A percentile compares a stretch with the other conserved stretches of the same genome.
Conservation (phyloP, 2,113 vertebrate genomes). For the Telmatochromis brachygnathus region DNA sequence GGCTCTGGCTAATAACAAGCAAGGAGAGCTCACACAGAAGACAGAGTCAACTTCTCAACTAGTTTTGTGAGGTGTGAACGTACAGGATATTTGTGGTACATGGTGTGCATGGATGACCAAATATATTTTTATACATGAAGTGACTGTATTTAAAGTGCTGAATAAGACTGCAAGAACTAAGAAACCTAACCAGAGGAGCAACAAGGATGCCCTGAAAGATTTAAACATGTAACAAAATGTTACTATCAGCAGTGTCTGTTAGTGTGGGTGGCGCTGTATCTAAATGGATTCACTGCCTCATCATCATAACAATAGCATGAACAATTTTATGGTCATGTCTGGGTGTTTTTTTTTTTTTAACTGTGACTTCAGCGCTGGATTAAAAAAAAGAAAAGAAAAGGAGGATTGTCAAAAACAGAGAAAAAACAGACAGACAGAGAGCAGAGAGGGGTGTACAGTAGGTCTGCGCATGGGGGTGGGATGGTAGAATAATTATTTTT, state of each 20-base stretch:
- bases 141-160: not conserved
- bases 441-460: not conserved
- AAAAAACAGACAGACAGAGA: slow-evolving; percentile 16
- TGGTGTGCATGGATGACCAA: not conserved
- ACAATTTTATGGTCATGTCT: slow-evolving; percentile 30
- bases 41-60: not conserved
- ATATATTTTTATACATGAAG: not conserved
- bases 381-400: not conserved
- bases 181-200: not conserved
- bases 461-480: not conserved
- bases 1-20: not conserved
- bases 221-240: slow-evolving; percentile 12
- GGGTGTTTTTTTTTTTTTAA: fast-evolving
- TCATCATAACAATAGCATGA: slow-evolving; percentile 42
- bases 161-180: not conserved
- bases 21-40: not conserved
- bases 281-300: slow-evolving; percentile 37
- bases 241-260: slow-evolving; percentile 4
- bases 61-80: not conserved
- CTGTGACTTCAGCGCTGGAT: not conserved
- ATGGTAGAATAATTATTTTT: slow-evolving; percentile 26
- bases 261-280: slow-evolving; percentile 5
- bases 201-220: not conserved
- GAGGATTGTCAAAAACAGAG: not conserved
- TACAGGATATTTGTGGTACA: not conserved